Evolutionary conservation across 1,140 invertebrate genomes (phyloP).

Genomic region (Teleogryllus occipitalis): DNA sequence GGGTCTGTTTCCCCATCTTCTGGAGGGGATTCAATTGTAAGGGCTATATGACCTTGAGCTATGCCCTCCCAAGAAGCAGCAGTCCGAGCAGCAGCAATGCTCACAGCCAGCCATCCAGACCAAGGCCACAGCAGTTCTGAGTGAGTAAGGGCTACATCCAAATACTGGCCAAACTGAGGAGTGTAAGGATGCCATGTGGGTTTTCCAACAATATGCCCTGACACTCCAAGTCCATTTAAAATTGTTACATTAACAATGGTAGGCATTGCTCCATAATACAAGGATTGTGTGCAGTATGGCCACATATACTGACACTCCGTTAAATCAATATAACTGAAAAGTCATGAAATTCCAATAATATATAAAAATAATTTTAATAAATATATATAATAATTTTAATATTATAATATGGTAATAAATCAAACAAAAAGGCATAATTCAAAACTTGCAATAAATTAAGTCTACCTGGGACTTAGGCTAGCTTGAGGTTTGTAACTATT

Average conservation of each 20-base stretch:
- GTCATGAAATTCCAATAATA: neutral
- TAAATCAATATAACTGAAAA: conserved; percentile 73
- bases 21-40: conserved; percentile 74
- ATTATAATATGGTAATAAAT: conserved; percentile 15
- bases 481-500: conserved; percentile 76
- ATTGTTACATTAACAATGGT: conserved; percentile 88
- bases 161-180: conserved; percentile 40
- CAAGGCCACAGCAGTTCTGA: conserved; percentile 90
- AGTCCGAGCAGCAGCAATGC: conserved; percentile 52
- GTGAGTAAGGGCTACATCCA: conserved; percentile 65
- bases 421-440: too few species aligned
- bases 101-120: conserved; percentile 88
- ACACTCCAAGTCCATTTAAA: conserved; percentile 80
- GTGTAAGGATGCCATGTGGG: conserved; percentile 84
- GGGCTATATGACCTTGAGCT: conserved; percentile 72
- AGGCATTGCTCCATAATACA: conserved; percentile 81
- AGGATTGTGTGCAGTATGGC: conserved; percentile 93
- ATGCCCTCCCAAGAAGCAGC: conserved; percentile 69
- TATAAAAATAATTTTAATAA: neutral
- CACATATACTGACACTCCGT: conserved; percentile 95
- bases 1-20: conserved; percentile 55
- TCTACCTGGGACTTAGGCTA: conserved; percentile 51
- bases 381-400: neutral
- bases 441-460: neutral
- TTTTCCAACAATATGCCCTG: conserved; percentile 58